A percentile compares a stretch with the other conserved stretches of the same genome.
These are phyloP conservation scores for Manis javanica DNA, from an alignment of 2,797 vertebrate genomes.

Conservation along the genomic window DNA sequence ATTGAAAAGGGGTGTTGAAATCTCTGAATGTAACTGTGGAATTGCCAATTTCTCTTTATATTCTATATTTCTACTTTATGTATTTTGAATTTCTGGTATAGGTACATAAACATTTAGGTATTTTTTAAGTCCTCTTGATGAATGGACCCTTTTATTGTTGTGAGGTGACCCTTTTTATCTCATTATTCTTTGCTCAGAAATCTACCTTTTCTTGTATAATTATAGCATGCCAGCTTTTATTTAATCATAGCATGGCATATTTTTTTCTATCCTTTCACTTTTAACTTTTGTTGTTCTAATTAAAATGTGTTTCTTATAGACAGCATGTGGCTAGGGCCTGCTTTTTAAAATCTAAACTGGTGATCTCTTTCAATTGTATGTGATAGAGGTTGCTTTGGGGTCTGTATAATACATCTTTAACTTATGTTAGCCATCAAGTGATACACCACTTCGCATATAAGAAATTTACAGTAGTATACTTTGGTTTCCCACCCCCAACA, in stretches of 20 bases:
- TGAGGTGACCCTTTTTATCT: neutral
- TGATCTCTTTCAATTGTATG: neutral
- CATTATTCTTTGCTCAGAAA: constrained; percentile 5
- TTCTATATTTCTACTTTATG: neutral
- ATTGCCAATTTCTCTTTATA: constrained; percentile 19
- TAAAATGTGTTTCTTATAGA: neutral
- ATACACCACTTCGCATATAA: neutral
- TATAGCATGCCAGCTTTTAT: neutral
- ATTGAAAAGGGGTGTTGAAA: neutral
- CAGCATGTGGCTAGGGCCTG: neutral
- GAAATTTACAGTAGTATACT: neutral
- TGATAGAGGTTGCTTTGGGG: neutral
- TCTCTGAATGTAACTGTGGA: neutral
- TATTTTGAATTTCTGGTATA: neutral
- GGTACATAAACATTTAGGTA: neutral
- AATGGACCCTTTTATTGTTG: neutral
- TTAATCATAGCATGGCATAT: neutral
- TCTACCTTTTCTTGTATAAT: neutral
- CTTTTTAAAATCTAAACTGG: neutral
- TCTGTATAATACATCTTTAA: neutral
- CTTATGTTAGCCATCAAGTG: neutral
- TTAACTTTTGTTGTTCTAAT: neutral
- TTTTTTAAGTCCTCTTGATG: neutral
- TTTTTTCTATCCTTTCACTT: neutral
- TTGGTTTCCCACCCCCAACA: neutral